A percentile compares a stretch with the other conserved stretches of the same genome.
Evolutionary conservation across 2,888 invertebrate species (phyloP).

Genomic region (Caenorhabditis doughertyi): DNA sequence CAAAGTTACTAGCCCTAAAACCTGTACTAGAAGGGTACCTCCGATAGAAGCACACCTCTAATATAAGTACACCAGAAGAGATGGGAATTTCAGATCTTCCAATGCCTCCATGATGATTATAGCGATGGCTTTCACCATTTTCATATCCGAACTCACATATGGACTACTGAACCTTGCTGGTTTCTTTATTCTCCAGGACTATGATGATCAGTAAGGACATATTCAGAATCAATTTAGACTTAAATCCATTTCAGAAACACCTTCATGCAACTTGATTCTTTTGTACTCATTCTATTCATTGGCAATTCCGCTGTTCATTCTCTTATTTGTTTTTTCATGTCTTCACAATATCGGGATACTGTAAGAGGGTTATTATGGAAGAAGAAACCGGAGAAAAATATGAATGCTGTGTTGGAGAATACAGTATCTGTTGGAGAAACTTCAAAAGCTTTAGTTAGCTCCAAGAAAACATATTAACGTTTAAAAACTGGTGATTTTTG

Average conservation of each 20-base stretch:
- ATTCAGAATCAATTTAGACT: too few relatives aligned
- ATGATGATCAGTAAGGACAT: neutral
- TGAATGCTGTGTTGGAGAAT: too few relatives aligned
- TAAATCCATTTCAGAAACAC: neutral
- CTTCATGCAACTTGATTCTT: neutral
- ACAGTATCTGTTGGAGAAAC: too few relatives aligned
- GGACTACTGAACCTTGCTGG: neutral
- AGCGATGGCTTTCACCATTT: neutral
- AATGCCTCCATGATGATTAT: neutral
- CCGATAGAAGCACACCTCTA: too few relatives aligned
- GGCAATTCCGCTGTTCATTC: neutral
- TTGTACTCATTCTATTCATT: neutral
- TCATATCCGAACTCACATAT: neutral
- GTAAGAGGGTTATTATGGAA: too few relatives aligned
- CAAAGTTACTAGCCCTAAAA: too few relatives aligned
- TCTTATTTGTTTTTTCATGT: slow-evolving; percentile 13
- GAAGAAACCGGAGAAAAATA: too few relatives aligned
- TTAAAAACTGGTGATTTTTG: too few relatives aligned
- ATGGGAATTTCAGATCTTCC: neutral
- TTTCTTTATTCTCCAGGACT: neutral
- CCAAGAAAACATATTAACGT: too few relatives aligned
- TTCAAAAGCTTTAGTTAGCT: too few relatives aligned
- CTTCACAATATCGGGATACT: slow-evolving; percentile 7
- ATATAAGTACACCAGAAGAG: too few relatives aligned
- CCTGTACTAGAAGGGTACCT: too few relatives aligned